phyloP scores from a whole-genome alignment of 2,888 invertebrate species.

The Globia sparganii region DNA sequence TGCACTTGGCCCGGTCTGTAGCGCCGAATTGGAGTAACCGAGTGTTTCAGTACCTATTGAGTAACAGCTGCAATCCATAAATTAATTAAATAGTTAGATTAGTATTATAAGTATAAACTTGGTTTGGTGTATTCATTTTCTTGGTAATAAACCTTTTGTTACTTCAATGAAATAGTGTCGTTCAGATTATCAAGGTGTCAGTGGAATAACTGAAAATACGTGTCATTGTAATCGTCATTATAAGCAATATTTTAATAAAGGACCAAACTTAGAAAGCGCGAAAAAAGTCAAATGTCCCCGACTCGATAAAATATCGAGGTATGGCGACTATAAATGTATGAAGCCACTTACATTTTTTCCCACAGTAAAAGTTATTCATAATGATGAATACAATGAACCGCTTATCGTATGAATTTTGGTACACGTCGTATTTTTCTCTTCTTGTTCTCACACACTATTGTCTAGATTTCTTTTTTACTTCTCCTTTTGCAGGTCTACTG shows the following conservation, averaged over 20 bases:
- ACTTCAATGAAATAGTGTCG: neutral
- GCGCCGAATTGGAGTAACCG: conserved; percentile 18
- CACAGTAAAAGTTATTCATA: neutral
- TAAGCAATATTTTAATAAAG: no score
- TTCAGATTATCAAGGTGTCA: neutral
- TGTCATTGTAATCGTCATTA: no score
- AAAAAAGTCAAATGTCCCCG: neutral
- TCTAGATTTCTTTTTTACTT: no score
- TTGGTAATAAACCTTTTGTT: no score
- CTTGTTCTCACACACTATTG: no score
- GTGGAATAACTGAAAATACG: neutral
- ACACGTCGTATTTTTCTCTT: no score
- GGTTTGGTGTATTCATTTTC: neutral
- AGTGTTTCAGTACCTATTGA: conserved; percentile 11
- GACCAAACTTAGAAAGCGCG: neutral
- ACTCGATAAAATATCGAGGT: no score
- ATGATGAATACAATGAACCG: neutral
- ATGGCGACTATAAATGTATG: no score
- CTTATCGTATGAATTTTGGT: no score
- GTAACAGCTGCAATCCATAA: conserved; percentile 23
- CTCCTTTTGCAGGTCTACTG: no score
- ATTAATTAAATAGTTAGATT: conserved; percentile 20
- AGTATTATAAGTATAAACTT: neutral
- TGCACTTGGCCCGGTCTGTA: conserved; percentile 41
- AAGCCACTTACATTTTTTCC: no score